Evolutionary conservation across 1,140 invertebrate genomes (phyloP).

Genomic region (Monomorium pharaonis): DNA sequence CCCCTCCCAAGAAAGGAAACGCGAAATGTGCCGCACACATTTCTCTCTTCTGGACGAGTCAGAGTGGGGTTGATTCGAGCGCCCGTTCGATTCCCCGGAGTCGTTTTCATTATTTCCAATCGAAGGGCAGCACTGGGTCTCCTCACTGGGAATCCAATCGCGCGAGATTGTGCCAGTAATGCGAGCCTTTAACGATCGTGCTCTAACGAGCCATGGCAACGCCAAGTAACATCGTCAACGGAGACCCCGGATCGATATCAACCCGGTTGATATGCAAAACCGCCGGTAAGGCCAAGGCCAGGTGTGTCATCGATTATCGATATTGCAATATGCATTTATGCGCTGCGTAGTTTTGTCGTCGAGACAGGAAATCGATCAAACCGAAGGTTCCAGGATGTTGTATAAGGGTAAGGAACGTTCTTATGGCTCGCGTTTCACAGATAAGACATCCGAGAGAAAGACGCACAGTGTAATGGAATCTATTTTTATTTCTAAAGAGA

Average conservation of each 20-base stretch:
- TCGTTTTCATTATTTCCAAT: slow-evolving; percentile 66
- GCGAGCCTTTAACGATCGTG: slow-evolving; percentile 45
- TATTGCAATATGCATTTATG: not conserved
- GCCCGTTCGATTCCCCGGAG: slow-evolving; percentile 37
- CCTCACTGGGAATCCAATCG: slow-evolving; percentile 54
- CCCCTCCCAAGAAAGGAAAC: not conserved
- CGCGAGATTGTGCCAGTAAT: slow-evolving; percentile 54
- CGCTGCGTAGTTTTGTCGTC: not conserved
- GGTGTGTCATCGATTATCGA: not conserved
- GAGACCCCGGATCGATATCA: slow-evolving; percentile 2
- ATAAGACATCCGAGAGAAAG: not conserved
- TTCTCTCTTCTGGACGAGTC: not conserved
- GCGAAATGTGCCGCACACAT: not conserved
- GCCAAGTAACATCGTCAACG: slow-evolving; percentile 4
- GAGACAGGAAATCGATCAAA: not conserved
- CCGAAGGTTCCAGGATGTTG: not conserved
- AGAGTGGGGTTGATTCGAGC: slow-evolving; percentile 14
- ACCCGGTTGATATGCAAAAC: slow-evolving; percentile 38
- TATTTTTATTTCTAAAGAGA: not conserved
- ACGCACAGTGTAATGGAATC: not conserved
- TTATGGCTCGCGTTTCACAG: not conserved
- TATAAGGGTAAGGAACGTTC: not conserved
- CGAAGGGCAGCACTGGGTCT: slow-evolving; percentile 30
- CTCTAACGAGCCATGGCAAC: slow-evolving; percentile 38
- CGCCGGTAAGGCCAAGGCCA: slow-evolving; percentile 10